Percentiles rank a stretch among this genome's conserved stretches.
Evolutionary conservation across 2,113 vertebrate genomes (phyloP).

Genomic region (Gambusia affinis): DNA sequence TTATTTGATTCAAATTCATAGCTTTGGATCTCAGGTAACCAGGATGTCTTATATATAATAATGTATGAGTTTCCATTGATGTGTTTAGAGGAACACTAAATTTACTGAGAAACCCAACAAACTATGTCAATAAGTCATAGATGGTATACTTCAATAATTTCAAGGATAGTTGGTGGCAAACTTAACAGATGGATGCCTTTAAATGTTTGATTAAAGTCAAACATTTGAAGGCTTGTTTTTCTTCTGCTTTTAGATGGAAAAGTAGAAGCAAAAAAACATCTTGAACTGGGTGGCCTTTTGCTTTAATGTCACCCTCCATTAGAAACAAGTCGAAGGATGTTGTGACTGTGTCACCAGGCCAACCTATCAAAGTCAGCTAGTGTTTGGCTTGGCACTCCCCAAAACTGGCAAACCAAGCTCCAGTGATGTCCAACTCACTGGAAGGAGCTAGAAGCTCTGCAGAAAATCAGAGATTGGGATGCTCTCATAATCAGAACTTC

Average conservation of each 20-base stretch:
- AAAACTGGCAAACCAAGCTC: constrained; percentile 42
- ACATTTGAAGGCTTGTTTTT: not conserved
- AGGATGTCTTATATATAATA: not conserved
- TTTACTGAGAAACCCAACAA: constrained; percentile 1
- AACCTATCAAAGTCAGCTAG: constrained; percentile 65
- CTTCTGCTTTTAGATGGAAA: constrained; percentile 18
- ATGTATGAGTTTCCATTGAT: not conserved
- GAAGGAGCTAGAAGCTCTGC: constrained; percentile 54
- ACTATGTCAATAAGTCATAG: constrained; percentile 1
- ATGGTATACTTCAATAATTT: constrained; percentile 12
- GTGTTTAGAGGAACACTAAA: constrained; percentile 5
- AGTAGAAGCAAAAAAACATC: constrained; percentile 42
- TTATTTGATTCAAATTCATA: not conserved
- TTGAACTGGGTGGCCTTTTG: constrained; percentile 48
- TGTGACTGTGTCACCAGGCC: constrained; percentile 12
- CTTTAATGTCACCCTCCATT: constrained; percentile 17
- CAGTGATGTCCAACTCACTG: constrained; percentile 71
- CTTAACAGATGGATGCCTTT: constrained; percentile 17
- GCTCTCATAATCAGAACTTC: constrained; percentile 64
- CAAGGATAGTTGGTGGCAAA: constrained; percentile 24
- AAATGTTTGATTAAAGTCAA: constrained; percentile 37
- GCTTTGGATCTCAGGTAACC: not conserved
- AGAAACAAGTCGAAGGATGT: constrained; percentile 2
- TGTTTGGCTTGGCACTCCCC: constrained; percentile 32
- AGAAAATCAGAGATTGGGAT: constrained; percentile 47